Evolutionary conservation across 2,888 invertebrate genomes (phyloP).

Genomic region (Drosophila melanocephala): DNA sequence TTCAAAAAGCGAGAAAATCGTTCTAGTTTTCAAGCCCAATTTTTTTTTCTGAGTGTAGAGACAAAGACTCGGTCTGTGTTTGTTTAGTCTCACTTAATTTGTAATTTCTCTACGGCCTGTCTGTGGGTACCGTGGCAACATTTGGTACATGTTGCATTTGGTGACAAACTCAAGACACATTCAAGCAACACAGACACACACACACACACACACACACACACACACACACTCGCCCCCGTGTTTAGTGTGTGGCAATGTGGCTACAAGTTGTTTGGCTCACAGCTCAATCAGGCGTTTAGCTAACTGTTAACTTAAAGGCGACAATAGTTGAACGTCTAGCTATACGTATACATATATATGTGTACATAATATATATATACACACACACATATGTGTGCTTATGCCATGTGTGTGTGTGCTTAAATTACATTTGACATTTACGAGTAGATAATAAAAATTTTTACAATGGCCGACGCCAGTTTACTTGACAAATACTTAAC

Average conservation of each 20-base stretch:
- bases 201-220: background rate
- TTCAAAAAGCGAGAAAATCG: background rate
- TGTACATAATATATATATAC: constrained; percentile 13
- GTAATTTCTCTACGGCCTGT: constrained; percentile 65
- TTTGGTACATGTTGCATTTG: constrained; percentile 77
- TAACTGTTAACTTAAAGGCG: constrained; percentile 57
- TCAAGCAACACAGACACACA: constrained; percentile 3
- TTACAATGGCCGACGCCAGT: constrained; percentile 83
- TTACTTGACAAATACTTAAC: constrained; percentile 76
- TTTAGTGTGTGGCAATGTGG: constrained; percentile 66
- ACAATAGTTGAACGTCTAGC: constrained; percentile 34
- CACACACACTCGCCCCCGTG: constrained; percentile 1
- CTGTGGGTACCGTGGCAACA: constrained; percentile 44
- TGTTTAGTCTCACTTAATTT: constrained; percentile 71
- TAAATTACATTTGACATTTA: constrained; percentile 84
- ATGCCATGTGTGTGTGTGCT: constrained; percentile 53
- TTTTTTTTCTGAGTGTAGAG: background rate
- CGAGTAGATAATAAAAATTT: constrained; percentile 80
- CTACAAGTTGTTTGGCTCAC: constrained; percentile 39
- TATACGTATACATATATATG: constrained; percentile 14
- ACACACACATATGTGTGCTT: constrained; percentile 2
- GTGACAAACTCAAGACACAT: constrained; percentile 56
- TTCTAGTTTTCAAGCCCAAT: accelerated
- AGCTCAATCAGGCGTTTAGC: constrained; percentile 75
- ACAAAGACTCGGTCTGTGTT: constrained; percentile 32